phyloP scores from a whole-genome alignment of 35 echinoderm and acorn worm species.

The Apostichopus japonicus region DNA sequence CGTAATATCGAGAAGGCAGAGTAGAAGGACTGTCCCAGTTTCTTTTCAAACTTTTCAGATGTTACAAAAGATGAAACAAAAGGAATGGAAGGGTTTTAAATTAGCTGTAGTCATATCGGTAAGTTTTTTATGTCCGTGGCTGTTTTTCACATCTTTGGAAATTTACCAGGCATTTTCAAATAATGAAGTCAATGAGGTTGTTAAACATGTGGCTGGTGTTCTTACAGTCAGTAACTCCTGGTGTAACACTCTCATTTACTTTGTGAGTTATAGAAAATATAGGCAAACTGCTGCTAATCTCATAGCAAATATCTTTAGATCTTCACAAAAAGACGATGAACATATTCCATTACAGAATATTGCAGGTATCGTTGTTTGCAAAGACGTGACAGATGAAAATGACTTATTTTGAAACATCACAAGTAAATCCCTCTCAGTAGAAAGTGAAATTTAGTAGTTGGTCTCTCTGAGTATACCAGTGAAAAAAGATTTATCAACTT shows the following conservation, averaged over 20 bases:
- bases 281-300: not conserved
- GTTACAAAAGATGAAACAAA: not conserved
- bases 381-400: too few species aligned
- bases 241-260: conserved; percentile 1
- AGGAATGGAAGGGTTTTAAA: conserved; percentile 17
- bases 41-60: not conserved
- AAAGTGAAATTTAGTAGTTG: too few species aligned
- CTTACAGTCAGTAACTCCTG: not conserved
- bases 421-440: too few species aligned
- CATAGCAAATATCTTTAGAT: not conserved
- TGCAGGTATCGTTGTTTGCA: too few species aligned
- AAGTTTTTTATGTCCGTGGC: not conserved
- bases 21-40: not conserved
- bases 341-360: not conserved
- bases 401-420: too few species aligned
- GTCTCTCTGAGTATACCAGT: too few species aligned
- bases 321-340: not conserved
- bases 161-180: not conserved
- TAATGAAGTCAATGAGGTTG: not conserved
- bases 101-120: not conserved
- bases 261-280: conserved; percentile 3
- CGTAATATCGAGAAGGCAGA: not conserved
- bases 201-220: not conserved
- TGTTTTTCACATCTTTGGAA: not conserved
- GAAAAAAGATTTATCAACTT: too few species aligned